Base-by-base conservation (phyloP, 2,888 invertebrate species). In the Merodon equestris region DNA sequence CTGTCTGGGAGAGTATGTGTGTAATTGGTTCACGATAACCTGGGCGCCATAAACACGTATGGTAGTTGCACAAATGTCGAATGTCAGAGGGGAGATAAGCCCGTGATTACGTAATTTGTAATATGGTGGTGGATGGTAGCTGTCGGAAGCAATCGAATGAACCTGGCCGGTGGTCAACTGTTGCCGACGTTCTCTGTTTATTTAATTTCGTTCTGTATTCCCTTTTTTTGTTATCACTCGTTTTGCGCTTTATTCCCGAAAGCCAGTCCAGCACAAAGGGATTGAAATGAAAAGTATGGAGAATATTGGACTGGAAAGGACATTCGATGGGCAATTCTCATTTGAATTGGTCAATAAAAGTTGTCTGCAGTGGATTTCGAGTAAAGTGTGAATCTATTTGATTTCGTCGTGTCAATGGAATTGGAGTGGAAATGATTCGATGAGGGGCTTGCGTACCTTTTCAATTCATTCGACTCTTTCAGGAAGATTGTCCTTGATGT, bases 91-190 rank as follows among this genome's bases (percentile, higher is more conserved):
- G 42, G 27, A 34, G 54, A 38, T n/a, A 27, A 27, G 27, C 27
- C 3, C 27, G 27, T 40, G 63, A 70, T 64, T 70, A 58, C 70
- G 58, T 45, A 58, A 66, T 73, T 73, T 56, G 60, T 48, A 50
- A 58, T 47, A 70, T 14, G 14, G 27, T 61, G 54, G 63, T 63
- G 63, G 64, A 70, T 57, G 27, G 27, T 27, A 63, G 34, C 47
- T 75, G 54, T 58, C 75, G 76, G 76, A 71, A 64, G 71, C 64
- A 70, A 64, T 64, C 54, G 64, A 53, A 38, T 56, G 53, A 66
- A 47, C 53, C n/a, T 19, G 5, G 57, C 19, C 40, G 19, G 47
- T 58, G 38, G 57, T 56, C 19, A 48, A 48, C 40, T 48, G 48
- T 60, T 60, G 60, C 60, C 38, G 38, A 18, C 13, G n/a, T 47